Base-by-base conservation (phyloP, 2,888 invertebrate species). In the Stenodema calcarata region DNA sequence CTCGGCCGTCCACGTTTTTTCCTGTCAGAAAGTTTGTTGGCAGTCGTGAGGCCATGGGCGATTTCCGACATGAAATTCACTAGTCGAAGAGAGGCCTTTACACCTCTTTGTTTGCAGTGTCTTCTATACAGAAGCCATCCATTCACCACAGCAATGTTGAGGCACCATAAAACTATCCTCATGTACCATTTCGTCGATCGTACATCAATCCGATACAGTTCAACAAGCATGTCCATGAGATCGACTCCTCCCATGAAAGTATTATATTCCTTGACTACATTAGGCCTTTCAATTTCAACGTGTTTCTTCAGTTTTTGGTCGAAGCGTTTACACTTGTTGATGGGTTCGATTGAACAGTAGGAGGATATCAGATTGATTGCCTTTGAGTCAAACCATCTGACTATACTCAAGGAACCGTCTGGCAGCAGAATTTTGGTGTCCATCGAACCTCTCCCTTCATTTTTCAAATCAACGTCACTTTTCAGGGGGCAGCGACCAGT, bases 201-300 rank as follows among this genome's bases (percentile, higher is more conserved):
- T n/a, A 90, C 88, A 54, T 89, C 87, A 23, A 89, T 90, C 50
- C 90, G 88, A 86, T 90, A 90, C 54, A 90, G 89, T 14, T 90
- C 89, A 41, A 90, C 89, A 30, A 91, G 88, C 87, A 90, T 89
- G 85, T 90, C 90, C 69, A 89, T 89, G 12, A 90, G 86, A 88
- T 90, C 90, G n/a, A n/a, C n/a, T n/a, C n/a, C n/a, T n/a, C n/a
- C n/a, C n/a, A n/a, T n/a, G n/a, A n/a, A n/a, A n/a, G n/a, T n/a
- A n/a, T 90, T 90, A 88, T 90, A 90, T 85, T 89, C 89, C 87
- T 86, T 88, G 6, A 90, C 88, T 47, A 89, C 88, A 76, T 88
- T 87, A 76, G 89, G 89, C 86, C 89, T 75, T 62, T 86, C 87
- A 86, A 88, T 89, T 54, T 87, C 87, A 87, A 88, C 89, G 80